phyloP scores from a whole-genome alignment of 2,888 invertebrate genomes.

The Ormyrus rosae region DNA sequence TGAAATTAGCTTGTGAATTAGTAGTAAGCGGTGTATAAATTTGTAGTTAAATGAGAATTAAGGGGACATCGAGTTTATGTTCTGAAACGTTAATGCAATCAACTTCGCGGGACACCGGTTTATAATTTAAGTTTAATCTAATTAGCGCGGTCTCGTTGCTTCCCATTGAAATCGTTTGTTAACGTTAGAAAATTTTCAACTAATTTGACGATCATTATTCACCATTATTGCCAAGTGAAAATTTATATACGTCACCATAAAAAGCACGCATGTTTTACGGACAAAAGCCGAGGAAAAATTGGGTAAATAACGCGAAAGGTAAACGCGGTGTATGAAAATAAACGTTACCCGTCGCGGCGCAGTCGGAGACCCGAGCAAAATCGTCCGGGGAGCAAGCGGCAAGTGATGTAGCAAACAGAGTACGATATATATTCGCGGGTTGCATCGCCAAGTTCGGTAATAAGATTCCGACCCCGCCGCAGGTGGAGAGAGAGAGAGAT shows the following conservation, averaged over 20 bases:
- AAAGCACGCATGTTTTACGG: neutral
- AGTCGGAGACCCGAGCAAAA: neutral
- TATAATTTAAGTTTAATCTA: too few species aligned
- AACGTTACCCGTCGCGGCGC: constrained; percentile 1
- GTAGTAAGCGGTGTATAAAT: neutral
- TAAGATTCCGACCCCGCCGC: constrained; percentile 20
- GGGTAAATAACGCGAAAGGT: constrained; percentile 7
- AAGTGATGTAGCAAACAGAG: neutral
- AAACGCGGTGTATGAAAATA: constrained; percentile 18
- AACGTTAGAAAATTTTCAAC: too few species aligned
- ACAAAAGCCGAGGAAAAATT: neutral
- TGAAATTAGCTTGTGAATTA: too few species aligned
- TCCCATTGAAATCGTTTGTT: too few species aligned
- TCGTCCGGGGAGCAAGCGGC: neutral
- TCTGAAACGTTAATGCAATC: too few species aligned
- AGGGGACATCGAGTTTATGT: too few species aligned
- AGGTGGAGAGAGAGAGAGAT: too few species aligned
- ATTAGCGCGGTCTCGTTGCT: too few species aligned
- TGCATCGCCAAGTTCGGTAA: constrained; percentile 10
- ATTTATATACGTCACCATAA: neutral
- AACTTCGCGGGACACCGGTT: too few species aligned
- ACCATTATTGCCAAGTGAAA: too few species aligned
- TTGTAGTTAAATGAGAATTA: constrained; percentile 2
- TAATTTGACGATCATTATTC: too few species aligned
- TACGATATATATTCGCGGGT: neutral